Percentiles rank a stretch among this genome's conserved stretches.
These are phyloP conservation scores for Carassius carassius DNA, from an alignment of 2,113 vertebrate species.

Conservation along the genomic window DNA sequence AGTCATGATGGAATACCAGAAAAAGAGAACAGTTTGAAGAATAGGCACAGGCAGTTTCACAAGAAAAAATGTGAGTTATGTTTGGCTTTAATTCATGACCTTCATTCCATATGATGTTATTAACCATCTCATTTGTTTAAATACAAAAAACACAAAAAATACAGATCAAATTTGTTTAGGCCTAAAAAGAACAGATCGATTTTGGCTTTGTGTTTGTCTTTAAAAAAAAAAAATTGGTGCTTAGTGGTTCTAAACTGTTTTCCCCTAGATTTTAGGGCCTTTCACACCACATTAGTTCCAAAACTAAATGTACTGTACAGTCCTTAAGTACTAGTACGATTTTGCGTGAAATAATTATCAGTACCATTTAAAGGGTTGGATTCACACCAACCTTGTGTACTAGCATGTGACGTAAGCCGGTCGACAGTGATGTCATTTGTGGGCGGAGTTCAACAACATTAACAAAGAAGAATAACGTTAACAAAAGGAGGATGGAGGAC, in stretches of 20 bases:
- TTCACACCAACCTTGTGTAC: too few relatives aligned
- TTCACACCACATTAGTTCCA: too few relatives aligned
- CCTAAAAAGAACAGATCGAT: not conserved
- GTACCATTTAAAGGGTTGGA: too few relatives aligned
- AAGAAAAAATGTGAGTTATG: not conserved
- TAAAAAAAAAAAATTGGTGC: not conserved
- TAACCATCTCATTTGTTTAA: constrained; percentile 52
- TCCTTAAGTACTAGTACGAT: too few relatives aligned
- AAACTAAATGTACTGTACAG: too few relatives aligned
- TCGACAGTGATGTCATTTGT: too few relatives aligned
- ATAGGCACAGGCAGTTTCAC: not conserved
- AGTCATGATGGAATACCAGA: not conserved
- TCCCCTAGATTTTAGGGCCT: not conserved
- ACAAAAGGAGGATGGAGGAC: too few relatives aligned
- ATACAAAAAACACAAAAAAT: not conserved
- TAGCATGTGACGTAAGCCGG: too few relatives aligned
- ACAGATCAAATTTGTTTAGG: not conserved
- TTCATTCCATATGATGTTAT: constrained; percentile 33
- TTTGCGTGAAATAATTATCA: too few relatives aligned
- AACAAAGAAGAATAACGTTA: too few relatives aligned
- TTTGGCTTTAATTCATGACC: constrained; percentile 46
- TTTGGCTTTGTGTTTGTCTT: not conserved
- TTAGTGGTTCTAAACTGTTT: not conserved
- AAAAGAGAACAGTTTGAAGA: not conserved
- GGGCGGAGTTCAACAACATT: too few relatives aligned